These are phyloP conservation scores for Rhinatrema bivittatum DNA, from an alignment of 2,797 vertebrate genomes.

Conservation along the genomic window DNA sequence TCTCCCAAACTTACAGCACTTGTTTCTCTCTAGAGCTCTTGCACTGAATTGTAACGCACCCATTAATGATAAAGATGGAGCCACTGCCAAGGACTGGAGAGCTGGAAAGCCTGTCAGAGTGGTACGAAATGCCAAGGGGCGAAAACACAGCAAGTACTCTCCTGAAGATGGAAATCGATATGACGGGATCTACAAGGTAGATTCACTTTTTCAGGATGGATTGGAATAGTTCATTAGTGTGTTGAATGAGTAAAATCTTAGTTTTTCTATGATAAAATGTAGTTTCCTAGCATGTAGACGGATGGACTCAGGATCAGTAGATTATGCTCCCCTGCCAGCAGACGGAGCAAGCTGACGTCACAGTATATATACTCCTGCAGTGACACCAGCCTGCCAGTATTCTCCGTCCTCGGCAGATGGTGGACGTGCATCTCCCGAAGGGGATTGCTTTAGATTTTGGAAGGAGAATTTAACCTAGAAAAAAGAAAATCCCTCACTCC, in stretches of 20 bases:
- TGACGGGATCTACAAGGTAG: conserved; percentile 93
- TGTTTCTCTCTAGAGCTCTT: conserved; percentile 62
- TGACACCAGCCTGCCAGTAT: too few species aligned
- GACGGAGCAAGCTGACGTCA: too few species aligned
- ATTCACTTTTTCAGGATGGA: accelerated
- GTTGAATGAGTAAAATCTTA: accelerated
- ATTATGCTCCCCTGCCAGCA: too few species aligned
- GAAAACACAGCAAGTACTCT: conserved; percentile 87
- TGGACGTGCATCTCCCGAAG: too few species aligned
- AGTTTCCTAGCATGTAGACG: too few species aligned
- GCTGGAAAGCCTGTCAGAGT: conserved; percentile 86
- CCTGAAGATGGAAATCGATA: conserved; percentile 92
- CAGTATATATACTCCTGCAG: too few species aligned
- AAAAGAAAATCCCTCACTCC: too few species aligned
- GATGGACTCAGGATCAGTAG: too few species aligned
- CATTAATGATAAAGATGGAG: conserved; percentile 81
- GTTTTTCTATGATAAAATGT: accelerated
- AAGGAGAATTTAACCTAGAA: too few species aligned
- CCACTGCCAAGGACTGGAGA: conserved; percentile 86
- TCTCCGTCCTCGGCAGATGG: too few species aligned
- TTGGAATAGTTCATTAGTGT: too few species aligned
- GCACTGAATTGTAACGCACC: conserved; percentile 87
- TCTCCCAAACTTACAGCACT: neutral
- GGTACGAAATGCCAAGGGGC: conserved; percentile 84
- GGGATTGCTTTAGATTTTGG: too few species aligned